Evolutionary conservation across 2,113 vertebrate genomes (phyloP).

Genomic region (Pedetes capensis): DNA sequence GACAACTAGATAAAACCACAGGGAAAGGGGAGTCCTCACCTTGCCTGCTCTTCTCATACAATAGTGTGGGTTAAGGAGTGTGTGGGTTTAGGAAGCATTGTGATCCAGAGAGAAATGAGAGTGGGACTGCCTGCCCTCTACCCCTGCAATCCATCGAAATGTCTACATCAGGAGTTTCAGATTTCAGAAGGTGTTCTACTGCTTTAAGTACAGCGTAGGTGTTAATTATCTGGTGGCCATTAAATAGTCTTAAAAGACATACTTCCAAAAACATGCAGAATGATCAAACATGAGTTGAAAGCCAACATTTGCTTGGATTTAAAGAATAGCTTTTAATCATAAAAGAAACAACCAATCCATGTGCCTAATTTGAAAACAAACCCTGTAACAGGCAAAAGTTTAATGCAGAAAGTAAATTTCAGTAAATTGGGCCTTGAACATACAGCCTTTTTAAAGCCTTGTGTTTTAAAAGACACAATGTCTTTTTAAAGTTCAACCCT

Average conservation of each 20-base stretch:
- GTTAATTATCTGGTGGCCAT: not conserved
- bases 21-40: not conserved
- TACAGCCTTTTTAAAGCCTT: not conserved
- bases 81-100: not conserved
- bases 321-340: conserved; percentile 36
- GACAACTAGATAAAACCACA: not conserved
- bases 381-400: not conserved
- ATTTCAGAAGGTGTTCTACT: not conserved
- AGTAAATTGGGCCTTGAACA: not conserved
- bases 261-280: conserved; percentile 7
- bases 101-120: not conserved
- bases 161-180: not conserved
- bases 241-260: not conserved
- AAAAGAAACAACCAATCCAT: conserved; percentile 20
- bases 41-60: not conserved
- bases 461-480: conserved; percentile 8
- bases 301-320: conserved; percentile 3
- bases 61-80: not conserved
- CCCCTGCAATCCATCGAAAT: not conserved
- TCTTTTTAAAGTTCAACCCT: conserved; percentile 1
- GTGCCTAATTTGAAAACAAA: conserved; percentile 17
- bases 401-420: not conserved
- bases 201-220: not conserved
- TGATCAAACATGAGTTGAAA: conserved; percentile 8
- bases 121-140: not conserved